Conservation (phyloP, 2,113 vertebrate genomes). For the Myocastor coypus region DNA sequence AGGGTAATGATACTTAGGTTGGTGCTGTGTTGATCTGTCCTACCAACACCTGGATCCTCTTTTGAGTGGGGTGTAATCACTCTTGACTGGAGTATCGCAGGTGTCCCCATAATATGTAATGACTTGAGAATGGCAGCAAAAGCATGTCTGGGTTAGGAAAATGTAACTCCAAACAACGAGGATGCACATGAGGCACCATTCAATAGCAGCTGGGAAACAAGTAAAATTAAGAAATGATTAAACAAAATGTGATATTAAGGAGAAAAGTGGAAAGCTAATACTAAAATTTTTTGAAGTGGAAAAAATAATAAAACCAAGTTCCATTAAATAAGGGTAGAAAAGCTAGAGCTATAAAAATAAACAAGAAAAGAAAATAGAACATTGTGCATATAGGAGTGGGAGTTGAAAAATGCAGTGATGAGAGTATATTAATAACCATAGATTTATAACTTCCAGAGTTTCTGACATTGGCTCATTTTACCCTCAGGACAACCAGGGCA, state of each 20-base stretch:
- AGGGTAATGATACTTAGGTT: not conserved
- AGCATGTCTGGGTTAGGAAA: not conserved
- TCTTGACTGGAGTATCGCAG: not conserved
- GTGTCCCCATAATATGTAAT: not conserved
- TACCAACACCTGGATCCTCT: not conserved
- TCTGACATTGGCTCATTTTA: not conserved
- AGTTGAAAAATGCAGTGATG: not conserved
- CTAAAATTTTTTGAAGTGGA: not conserved
- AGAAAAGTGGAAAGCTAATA: not conserved
- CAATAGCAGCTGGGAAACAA: not conserved
- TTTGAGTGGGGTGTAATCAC: not conserved
- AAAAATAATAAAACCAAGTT: conserved; percentile 28
- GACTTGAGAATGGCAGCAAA: not conserved
- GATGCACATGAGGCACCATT: not conserved
- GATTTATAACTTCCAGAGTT: not conserved
- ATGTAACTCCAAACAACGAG: not conserved
- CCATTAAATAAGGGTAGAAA: not conserved
- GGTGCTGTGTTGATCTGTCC: not conserved
- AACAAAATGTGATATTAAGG: not conserved
- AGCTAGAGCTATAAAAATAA: not conserved
- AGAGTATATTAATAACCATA: not conserved
- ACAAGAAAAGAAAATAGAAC: not conserved
- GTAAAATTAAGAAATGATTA: not conserved
- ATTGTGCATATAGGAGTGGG: not conserved
- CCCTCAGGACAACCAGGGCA: not conserved